phyloP scores from a whole-genome alignment of 2,888 invertebrate genomes.

The Sarcophaga rosellei region DNA sequence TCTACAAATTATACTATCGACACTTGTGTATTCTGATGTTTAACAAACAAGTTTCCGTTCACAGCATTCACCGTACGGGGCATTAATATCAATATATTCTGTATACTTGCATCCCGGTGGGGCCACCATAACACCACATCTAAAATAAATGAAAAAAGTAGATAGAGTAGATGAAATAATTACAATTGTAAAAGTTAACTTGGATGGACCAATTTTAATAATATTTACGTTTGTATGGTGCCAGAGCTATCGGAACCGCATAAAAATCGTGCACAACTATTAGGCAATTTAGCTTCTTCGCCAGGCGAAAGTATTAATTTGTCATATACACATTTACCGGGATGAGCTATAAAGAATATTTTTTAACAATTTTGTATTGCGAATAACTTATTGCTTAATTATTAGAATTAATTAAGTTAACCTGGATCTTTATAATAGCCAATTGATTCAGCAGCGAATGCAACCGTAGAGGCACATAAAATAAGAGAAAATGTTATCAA shows the following conservation, averaged over 20 bases:
- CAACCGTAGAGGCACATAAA: too few relatives aligned
- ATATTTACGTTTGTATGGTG: slow-evolving; percentile 33
- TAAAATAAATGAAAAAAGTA: not conserved
- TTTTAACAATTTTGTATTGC: too few relatives aligned
- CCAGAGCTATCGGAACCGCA: slow-evolving; percentile 24
- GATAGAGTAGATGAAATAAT: too few relatives aligned
- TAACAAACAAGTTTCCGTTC: slow-evolving; percentile 14
- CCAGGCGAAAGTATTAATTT: slow-evolving; percentile 28
- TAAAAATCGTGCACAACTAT: slow-evolving; percentile 1
- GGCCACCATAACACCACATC: not conserved
- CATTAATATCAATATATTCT: slow-evolving; percentile 30
- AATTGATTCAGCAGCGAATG: too few relatives aligned
- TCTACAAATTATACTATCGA: too few relatives aligned
- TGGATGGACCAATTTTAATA: too few relatives aligned
- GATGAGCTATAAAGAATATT: slow-evolving; percentile 22
- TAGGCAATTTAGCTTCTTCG: slow-evolving; percentile 15
- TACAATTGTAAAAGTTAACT: too few relatives aligned
- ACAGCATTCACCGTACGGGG: slow-evolving; percentile 43
- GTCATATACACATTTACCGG: slow-evolving; percentile 47
- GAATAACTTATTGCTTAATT: too few relatives aligned
- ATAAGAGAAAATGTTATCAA: too few relatives aligned
- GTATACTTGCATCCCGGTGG: not conserved
- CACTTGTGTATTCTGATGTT: too few relatives aligned
- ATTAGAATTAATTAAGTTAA: too few relatives aligned
- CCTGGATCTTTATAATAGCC: too few relatives aligned